These are phyloP conservation scores for Leuciscus idus DNA, from an alignment of 2,113 vertebrate species.

Conservation along the genomic window DNA sequence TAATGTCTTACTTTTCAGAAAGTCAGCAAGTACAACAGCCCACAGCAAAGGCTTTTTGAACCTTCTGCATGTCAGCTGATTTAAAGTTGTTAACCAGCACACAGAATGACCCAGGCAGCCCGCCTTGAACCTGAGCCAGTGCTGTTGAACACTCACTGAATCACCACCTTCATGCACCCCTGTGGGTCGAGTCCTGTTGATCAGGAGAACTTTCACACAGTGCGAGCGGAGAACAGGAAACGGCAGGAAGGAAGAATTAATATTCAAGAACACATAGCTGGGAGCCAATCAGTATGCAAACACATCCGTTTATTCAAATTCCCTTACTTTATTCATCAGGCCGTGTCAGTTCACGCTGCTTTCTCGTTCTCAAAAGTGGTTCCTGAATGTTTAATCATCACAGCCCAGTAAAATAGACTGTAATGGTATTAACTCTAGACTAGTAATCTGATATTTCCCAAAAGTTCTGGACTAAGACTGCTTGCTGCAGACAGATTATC, in stretches of 20 bases:
- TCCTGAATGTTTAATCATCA: slow-evolving; percentile 29
- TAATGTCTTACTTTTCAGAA: not conserved
- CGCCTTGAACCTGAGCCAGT: slow-evolving; percentile 10
- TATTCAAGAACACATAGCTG: slow-evolving; percentile 53
- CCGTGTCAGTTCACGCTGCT: slow-evolving; percentile 6
- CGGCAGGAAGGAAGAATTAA: slow-evolving; percentile 73
- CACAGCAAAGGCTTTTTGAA: not conserved
- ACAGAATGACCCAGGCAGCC: slow-evolving; percentile 1
- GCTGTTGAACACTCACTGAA: not conserved
- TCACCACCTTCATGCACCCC: slow-evolving; percentile 14
- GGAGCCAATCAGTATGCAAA: slow-evolving; percentile 56
- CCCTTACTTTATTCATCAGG: slow-evolving; percentile 52
- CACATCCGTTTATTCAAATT: slow-evolving; percentile 72
- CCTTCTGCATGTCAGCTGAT: slow-evolving; percentile 26
- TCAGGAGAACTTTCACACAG: slow-evolving; percentile 62
- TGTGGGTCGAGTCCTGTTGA: slow-evolving; percentile 43
- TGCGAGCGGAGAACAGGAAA: slow-evolving; percentile 51
- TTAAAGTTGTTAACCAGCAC: slow-evolving; percentile 16
- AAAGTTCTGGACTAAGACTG: not conserved
- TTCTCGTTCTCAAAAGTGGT: slow-evolving; percentile 33
- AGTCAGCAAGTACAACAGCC: not conserved
- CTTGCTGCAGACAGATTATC: slow-evolving; percentile 56
- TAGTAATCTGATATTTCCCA: not conserved
- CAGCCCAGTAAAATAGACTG: not conserved
- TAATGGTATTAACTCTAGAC: not conserved